Percentiles rank a stretch among this genome's conserved stretches.
phyloP scores from a whole-genome alignment of 2,113 vertebrate genomes.

The Oreochromis tanganicae region DNA sequence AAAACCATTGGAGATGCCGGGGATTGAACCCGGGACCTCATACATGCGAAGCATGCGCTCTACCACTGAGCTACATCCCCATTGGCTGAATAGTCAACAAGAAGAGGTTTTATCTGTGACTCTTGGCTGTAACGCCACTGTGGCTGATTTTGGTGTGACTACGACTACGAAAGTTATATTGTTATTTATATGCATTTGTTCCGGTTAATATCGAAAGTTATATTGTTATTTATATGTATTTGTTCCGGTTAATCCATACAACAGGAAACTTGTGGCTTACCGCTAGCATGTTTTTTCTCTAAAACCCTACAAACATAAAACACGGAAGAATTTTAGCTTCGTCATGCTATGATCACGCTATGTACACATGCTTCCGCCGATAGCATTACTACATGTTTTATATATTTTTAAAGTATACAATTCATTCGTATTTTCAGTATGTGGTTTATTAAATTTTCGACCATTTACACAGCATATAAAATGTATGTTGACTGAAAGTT shows the following conservation, averaged over 20 bases:
- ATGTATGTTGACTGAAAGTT: neutral
- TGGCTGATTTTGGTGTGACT: neutral
- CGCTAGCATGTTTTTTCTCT: neutral
- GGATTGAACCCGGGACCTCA: constrained; percentile 83
- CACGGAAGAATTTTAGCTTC: neutral
- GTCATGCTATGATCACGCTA: neutral
- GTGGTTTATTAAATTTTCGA: neutral
- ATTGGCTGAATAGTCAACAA: accelerated
- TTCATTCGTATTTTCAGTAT: neutral
- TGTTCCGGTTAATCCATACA: neutral
- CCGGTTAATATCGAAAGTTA: neutral
- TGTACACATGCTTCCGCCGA: neutral
- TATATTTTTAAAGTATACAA: neutral
- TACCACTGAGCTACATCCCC: constrained; percentile 85
- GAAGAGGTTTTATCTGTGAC: accelerated
- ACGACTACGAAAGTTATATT: neutral
- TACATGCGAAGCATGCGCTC: constrained; percentile 84
- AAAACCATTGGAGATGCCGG: constrained; percentile 70
- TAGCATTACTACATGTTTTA: neutral
- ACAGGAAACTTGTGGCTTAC: neutral
- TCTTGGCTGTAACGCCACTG: neutral
- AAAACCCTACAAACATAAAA: neutral
- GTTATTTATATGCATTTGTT: neutral
- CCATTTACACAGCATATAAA: neutral
- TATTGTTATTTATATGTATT: neutral